Percentiles rank a stretch among this genome's conserved stretches.
These are phyloP conservation scores for Microplitis demolitor DNA, from an alignment of 1,140 invertebrate genomes.

Conservation along the genomic window DNA sequence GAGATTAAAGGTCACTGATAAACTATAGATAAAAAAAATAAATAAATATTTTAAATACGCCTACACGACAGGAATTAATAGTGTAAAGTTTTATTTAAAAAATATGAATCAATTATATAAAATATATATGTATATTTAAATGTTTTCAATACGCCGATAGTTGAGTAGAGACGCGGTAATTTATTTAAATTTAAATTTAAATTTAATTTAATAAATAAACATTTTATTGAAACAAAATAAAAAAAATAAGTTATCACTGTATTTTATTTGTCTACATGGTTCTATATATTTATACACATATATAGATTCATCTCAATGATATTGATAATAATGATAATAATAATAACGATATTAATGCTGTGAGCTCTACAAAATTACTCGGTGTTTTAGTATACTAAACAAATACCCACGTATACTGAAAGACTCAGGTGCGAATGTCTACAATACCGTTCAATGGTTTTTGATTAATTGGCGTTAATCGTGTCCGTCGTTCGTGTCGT, in stretches of 20 bases:
- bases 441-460: constrained; percentile 43
- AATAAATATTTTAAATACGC: constrained; percentile 51
- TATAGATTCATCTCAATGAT: constrained; percentile 6
- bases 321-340: background rate
- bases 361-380: constrained; percentile 24
- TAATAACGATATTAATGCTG: background rate
- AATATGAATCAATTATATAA: constrained; percentile 34
- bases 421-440: constrained; percentile 56
- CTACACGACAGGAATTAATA: constrained; percentile 29
- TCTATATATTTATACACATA: background rate
- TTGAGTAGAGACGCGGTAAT: constrained; percentile 21
- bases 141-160: constrained; percentile 39
- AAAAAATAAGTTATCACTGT: too few relatives aligned
- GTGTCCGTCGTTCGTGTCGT: constrained; percentile 29
- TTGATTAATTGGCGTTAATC: constrained; percentile 44
- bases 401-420: constrained; percentile 59
- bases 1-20: constrained; percentile 20
- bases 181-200: background rate
- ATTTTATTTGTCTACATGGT: constrained; percentile 11
- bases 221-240: too few relatives aligned
- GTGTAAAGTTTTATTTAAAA: constrained; percentile 4
- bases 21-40: constrained; percentile 32
- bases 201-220: background rate
- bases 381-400: constrained; percentile 57
- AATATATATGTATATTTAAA: constrained; percentile 44